Evolutionary conservation across 2,113 vertebrate species (phyloP).

Genomic region (Heterotis niloticus): DNA sequence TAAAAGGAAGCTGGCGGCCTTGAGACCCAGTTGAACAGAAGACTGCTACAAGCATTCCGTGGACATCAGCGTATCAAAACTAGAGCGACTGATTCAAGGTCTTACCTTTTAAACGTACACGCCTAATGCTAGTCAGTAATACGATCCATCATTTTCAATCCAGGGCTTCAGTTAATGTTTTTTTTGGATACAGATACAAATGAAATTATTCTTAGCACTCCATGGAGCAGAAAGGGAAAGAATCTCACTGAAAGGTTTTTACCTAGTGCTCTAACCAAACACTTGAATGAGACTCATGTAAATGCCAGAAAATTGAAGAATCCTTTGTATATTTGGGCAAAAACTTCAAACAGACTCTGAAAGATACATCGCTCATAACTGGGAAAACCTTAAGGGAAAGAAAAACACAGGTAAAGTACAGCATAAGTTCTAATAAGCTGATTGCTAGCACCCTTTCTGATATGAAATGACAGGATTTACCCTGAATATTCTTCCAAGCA

Average conservation of each 20-base stretch:
- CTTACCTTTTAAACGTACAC: too few relatives aligned
- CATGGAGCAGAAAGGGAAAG: not conserved
- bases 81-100: too few relatives aligned
- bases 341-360: not conserved
- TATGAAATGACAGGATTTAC: too few relatives aligned
- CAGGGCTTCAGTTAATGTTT: too few relatives aligned
- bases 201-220: conserved; percentile 5
- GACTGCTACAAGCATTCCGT: too few relatives aligned
- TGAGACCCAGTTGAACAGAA: too few relatives aligned
- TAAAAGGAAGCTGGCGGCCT: too few relatives aligned
- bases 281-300: not conserved
- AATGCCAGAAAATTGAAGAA: conserved; percentile 10
- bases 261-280: not conserved
- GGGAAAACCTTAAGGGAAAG: not conserved
- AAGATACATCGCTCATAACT: conserved; percentile 9
- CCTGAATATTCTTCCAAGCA: too few relatives aligned
- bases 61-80: too few relatives aligned
- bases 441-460: not conserved
- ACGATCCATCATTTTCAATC: too few relatives aligned
- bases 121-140: too few relatives aligned
- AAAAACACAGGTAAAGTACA: not conserved
- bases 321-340: not conserved
- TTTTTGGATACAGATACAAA: not conserved
- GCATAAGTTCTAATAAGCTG: conserved; percentile 1
- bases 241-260: not conserved